Conservation (phyloP, 2,113 vertebrate genomes). For the Ornithorhynchus anatinus region DNA sequence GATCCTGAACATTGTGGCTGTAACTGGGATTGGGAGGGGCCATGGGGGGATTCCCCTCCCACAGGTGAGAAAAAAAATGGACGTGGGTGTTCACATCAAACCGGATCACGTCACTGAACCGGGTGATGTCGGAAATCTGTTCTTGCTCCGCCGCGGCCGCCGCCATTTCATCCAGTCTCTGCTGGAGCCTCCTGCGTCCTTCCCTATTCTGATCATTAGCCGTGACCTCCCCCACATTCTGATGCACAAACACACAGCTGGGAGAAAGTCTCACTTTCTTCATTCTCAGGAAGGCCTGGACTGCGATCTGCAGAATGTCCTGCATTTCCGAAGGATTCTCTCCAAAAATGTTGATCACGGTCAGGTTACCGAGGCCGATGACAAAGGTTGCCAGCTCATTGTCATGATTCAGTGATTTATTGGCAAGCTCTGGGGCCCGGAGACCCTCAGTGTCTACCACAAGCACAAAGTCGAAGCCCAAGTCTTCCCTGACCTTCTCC, state of each 20-base stretch:
- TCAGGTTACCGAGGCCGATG: no score
- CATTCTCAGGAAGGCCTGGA: no score
- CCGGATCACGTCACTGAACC: conserved; percentile 63
- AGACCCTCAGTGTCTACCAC: conserved; percentile 70
- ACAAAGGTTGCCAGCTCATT: no score
- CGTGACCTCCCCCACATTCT: conserved; percentile 49
- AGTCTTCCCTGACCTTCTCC: conserved; percentile 11
- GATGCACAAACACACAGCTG: no score
- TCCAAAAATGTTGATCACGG: no score
- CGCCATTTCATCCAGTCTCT: conserved; percentile 65
- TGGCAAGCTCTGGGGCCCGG: conserved; percentile 48
- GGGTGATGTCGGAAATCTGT: conserved; percentile 25
- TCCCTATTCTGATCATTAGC: conserved; percentile 60
- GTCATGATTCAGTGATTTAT: conserved; percentile 49
- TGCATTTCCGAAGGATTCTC: no score
- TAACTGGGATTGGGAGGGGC: conserved; percentile 62
- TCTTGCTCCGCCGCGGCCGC: conserved; percentile 60
- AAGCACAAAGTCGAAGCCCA: conserved; percentile 61
- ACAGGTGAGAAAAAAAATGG: conserved; percentile 64
- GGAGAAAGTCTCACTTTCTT: no score
- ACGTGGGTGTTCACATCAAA: conserved; percentile 62
- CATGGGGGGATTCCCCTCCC: conserved; percentile 70
- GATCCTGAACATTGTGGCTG: conserved; percentile 63
- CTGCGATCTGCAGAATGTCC: no score
- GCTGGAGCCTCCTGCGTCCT: conserved; percentile 37